Conservation (phyloP, 2,888 invertebrate species). For the Alloscopus bannaensis region DNA sequence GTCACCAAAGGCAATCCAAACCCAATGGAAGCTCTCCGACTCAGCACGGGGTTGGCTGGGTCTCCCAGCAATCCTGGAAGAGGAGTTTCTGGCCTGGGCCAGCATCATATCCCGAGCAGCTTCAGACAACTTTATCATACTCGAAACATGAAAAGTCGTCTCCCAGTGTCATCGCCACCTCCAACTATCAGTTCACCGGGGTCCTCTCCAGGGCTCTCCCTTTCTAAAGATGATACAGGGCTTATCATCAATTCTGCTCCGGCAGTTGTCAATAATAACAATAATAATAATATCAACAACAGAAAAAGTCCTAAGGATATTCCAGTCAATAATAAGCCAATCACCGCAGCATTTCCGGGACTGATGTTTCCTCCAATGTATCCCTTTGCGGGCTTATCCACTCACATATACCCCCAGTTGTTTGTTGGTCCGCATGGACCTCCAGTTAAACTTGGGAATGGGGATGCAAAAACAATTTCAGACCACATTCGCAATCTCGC, state of each 20-base stretch:
- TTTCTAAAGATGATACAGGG: conserved; percentile 46
- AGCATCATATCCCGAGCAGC: conserved; percentile 41
- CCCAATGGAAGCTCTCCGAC: conserved; percentile 66
- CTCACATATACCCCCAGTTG: conserved; percentile 70
- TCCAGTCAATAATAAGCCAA: conserved; percentile 24
- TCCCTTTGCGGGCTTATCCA: conserved; percentile 70
- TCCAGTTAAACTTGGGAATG: conserved; percentile 37
- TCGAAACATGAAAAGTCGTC: conserved; percentile 35
- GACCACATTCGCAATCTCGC: conserved; percentile 76
- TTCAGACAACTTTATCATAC: conserved; percentile 50
- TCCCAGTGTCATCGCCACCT: conserved; percentile 23
- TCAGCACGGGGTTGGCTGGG: conserved; percentile 55
- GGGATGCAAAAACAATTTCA: conserved; percentile 82
- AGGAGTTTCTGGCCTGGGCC: conserved; percentile 5
- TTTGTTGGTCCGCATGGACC: conserved; percentile 63
- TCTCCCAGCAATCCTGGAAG: conserved; percentile 48
- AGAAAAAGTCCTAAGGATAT: conserved; percentile 40
- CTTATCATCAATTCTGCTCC: conserved; percentile 3
- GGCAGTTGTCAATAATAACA: conserved; percentile 31
- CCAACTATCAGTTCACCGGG: conserved; percentile 67
- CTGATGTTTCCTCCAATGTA: conserved; percentile 70
- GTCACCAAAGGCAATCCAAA: conserved; percentile 58
- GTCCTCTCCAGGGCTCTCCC: conserved; percentile 66
- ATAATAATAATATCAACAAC: conserved; percentile 37
- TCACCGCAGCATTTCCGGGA: conserved; percentile 66